Evolutionary conservation across 1,140 invertebrate species (phyloP).

Genomic region (Drosophila nebulosa): DNA sequence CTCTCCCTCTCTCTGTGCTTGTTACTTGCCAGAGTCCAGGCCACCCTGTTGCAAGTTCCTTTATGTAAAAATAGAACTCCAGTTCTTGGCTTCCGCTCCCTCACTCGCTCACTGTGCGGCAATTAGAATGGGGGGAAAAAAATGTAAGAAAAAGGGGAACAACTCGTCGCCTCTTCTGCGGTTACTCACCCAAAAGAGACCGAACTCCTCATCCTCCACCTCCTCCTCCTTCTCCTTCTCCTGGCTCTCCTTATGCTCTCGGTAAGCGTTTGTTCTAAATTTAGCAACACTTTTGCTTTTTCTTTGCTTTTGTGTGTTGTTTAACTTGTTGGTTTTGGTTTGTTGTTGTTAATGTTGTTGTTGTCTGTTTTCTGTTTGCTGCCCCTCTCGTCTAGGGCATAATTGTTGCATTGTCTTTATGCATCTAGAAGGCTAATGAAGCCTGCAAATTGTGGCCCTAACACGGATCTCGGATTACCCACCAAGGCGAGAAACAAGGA

Average conservation of each 20-base stretch:
- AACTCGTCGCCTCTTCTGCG: conserved; percentile 34
- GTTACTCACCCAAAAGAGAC: conserved; percentile 58
- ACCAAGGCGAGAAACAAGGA: background rate
- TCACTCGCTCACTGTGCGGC: conserved; percentile 21
- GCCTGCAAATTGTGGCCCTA: conserved; percentile 46
- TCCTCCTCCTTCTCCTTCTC: background rate
- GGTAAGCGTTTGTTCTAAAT: conserved; percentile 55
- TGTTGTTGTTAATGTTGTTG: background rate
- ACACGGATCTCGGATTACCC: conserved; percentile 49
- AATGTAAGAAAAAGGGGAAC: conserved; percentile 5
- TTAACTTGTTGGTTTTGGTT: conserved; percentile 15
- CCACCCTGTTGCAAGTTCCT: conserved; percentile 5
- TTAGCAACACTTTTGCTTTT: conserved; percentile 72
- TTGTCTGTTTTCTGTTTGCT: conserved; percentile 10
- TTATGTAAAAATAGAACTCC: conserved; percentile 62
- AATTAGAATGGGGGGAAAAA: conserved; percentile 60
- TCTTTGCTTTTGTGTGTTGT: conserved; percentile 29
- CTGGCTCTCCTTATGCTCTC: background rate
- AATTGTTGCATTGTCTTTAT: conserved; percentile 65
- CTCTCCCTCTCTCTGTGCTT: conserved; percentile 4
- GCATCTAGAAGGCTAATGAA: conserved; percentile 42
- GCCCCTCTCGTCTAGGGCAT: conserved; percentile 50
- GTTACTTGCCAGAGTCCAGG: background rate
- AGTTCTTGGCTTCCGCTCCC: conserved; percentile 34
- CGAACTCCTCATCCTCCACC: background rate